Evolutionary conservation across 2,888 invertebrate genomes (phyloP).

Genomic region (Uloborus plumipes): DNA sequence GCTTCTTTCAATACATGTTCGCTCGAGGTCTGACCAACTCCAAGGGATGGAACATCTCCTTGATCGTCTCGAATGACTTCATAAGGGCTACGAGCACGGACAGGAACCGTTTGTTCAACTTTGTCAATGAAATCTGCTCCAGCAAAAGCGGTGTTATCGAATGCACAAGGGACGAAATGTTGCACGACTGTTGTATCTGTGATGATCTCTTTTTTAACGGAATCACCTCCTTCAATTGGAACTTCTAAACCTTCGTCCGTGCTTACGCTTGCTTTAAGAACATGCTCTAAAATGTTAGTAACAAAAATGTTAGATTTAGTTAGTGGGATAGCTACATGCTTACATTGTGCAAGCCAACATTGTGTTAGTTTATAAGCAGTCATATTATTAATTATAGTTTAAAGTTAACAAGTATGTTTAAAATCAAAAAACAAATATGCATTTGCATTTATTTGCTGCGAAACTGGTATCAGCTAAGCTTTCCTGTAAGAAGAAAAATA

Average conservation of each 20-base stretch:
- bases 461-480: too few relatives aligned
- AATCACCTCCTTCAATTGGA: not conserved
- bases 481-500: too few relatives aligned
- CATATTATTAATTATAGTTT: too few relatives aligned
- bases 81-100: conserved; percentile 59
- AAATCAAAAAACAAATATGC: too few relatives aligned
- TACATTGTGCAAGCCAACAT: too few relatives aligned
- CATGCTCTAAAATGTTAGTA: conserved; percentile 65
- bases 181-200: not conserved
- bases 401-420: too few relatives aligned
- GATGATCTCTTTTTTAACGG: not conserved
- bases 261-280: not conserved
- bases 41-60: not conserved
- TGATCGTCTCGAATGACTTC: conserved; percentile 52
- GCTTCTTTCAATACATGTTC: not conserved
- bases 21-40: not conserved
- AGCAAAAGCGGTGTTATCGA: conserved; percentile 61
- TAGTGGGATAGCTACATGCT: not conserved
- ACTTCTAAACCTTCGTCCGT: not conserved
- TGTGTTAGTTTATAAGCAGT: too few relatives aligned
- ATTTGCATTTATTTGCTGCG: too few relatives aligned
- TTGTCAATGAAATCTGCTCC: conserved; percentile 59
- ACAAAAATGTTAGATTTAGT: conserved; percentile 42
- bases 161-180: conserved; percentile 42
- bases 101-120: conserved; percentile 20